Evolutionary conservation across 2,113 vertebrate species (phyloP), one percentile per base, ranked within the genome.

Genomic region (Perca fluviatilis): DNA sequence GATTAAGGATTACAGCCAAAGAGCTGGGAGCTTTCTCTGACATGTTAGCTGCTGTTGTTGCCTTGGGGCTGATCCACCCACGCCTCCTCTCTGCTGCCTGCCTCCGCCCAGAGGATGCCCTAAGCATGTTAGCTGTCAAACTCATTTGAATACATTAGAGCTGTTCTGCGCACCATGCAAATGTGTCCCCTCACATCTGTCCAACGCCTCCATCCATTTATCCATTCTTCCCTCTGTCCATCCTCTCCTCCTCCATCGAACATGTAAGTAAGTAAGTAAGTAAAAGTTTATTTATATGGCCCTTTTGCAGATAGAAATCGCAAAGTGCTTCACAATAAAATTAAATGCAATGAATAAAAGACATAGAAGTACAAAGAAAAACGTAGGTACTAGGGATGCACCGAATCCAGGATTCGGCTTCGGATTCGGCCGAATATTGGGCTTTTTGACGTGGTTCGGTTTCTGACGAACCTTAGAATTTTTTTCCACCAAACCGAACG

Each of bases 1-100:
- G 91, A 92, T 93, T 87, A 91, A 86, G 81, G 93, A 93, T 93
- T 93, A 92, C 3, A 82, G 79, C 63, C 36, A 23, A 15, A 79
- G 71, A 87, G 71, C 47, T 5, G 6, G 57, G 67, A 57, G 78
- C 63, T 86, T 56, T 71, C 47, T 85, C 70, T 79, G 11, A 14
- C 56, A 49, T 62, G 68, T 82, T 58, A 78, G 51, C 68, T 61
- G 77, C 78, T 80, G 72, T 8, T 71, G 76, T 51, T 51, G 43
- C 75, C 56, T 40, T 1, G 18, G 6, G 58, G 58, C 65, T 68
- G 71, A 68, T 10, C 58, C 36, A 19, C 65, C 63, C 36, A 56
- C 76, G 23, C 79, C 53, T 50, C 30, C 57, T 11, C 25, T 25
- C 54, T 10, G 43, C 43, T 53, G 40, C 77, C 68, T 25, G 14